These are phyloP conservation scores for Hypomecis punctinalis DNA, from an alignment of 2,888 invertebrate genomes.

Conservation along the genomic window DNA sequence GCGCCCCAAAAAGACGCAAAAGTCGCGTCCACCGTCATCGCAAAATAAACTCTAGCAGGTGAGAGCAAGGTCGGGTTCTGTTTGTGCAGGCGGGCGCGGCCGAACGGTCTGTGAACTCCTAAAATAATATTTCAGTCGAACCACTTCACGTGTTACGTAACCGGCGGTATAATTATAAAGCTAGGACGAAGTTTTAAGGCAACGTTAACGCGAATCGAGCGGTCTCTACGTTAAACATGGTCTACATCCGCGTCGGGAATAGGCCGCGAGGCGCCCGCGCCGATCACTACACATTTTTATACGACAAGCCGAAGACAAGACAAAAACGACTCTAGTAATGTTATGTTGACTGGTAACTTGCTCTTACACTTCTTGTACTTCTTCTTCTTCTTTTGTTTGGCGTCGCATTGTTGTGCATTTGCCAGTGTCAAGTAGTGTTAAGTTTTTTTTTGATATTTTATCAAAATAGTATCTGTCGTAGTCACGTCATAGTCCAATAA, in stretches of 20 bases:
- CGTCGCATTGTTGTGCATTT: too few relatives aligned
- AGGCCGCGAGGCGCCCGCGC: neutral
- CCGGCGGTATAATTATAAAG: conserved; percentile 78
- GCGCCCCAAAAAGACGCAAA: conserved; percentile 62
- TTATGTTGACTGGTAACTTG: too few relatives aligned
- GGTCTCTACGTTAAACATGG: conserved; percentile 37
- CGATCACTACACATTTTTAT: too few relatives aligned
- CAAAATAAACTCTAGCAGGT: conserved; percentile 66
- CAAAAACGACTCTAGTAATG: too few relatives aligned
- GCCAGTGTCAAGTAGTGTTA: too few relatives aligned
- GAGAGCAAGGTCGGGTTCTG: conserved; percentile 61
- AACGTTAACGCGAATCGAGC: conserved; percentile 59
- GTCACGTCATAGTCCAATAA: too few relatives aligned
- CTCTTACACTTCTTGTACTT: too few relatives aligned
- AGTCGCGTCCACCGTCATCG: conserved; percentile 46
- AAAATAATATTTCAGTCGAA: conserved; percentile 83
- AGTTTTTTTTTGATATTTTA: too few relatives aligned
- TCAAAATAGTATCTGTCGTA: too few relatives aligned
- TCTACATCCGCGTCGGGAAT: conserved; percentile 34
- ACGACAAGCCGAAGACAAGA: too few relatives aligned
- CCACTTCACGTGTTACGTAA: conserved; percentile 80
- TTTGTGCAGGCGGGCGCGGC: conserved; percentile 46
- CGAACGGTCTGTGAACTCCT: conserved; percentile 79
- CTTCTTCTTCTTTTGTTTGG: too few relatives aligned
- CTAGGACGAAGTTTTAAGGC: conserved; percentile 71